Conservation (phyloP, 2,797 vertebrate genomes). For the Pangasius mekongensis region DNA sequence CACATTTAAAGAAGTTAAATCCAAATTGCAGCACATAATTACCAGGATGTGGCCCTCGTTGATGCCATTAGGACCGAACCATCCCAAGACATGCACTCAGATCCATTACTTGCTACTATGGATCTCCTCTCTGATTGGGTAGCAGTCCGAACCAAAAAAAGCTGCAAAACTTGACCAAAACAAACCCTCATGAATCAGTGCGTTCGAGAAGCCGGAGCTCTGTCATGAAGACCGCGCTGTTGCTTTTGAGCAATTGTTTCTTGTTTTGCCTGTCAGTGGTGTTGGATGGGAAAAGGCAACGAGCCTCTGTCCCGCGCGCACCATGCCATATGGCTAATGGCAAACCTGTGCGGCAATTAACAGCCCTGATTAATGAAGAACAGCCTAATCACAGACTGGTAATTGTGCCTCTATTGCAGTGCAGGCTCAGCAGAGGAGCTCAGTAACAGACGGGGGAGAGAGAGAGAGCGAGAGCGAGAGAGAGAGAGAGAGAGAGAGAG, state of each 20-base stretch:
- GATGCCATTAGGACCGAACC: conserved; percentile 53
- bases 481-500: conserved; percentile 10
- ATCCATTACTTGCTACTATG: conserved; percentile 28
- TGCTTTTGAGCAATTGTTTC: conserved; percentile 53
- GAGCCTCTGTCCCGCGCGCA: conserved; percentile 80
- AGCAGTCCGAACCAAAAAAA: not conserved
- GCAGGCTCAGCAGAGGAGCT: conserved; percentile 48
- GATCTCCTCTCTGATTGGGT: conserved; percentile 19
- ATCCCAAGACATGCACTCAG: conserved; percentile 37
- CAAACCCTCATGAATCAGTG: conserved; percentile 34
- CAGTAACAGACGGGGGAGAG: conserved; percentile 40
- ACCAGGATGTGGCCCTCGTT: conserved; percentile 57
- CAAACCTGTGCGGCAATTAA: conserved; percentile 89
- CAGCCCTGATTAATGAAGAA: conserved; percentile 97
- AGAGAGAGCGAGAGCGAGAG: conserved; percentile 1
- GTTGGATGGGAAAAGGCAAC: conserved; percentile 45
- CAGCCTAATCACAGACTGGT: conserved; percentile 81
- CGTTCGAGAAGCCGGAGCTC: conserved; percentile 12
- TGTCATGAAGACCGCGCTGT: conserved; percentile 38
- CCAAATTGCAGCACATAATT: conserved; percentile 62
- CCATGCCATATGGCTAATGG: conserved; percentile 99
- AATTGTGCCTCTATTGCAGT: conserved; percentile 56
- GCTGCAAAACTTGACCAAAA: not conserved
- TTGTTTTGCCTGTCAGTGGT: conserved; percentile 47
- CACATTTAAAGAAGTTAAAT: conserved; percentile 63